These are phyloP conservation scores for Vanessa tameamea DNA, from an alignment of 1,140 invertebrate species.

Conservation along the genomic window DNA sequence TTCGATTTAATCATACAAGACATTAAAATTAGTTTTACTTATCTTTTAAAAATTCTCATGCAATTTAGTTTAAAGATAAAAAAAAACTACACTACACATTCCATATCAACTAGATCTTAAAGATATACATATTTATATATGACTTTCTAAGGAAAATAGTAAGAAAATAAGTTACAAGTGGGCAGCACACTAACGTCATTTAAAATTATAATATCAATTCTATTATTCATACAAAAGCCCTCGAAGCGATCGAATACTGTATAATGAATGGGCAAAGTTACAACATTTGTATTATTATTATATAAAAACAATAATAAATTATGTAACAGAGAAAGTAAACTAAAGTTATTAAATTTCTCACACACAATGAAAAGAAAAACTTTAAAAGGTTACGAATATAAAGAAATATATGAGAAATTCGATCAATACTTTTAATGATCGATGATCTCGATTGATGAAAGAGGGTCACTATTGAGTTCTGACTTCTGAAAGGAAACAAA, in stretches of 20 bases:
- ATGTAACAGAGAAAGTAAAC: too few species aligned
- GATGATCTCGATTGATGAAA: too few species aligned
- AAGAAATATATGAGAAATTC: too few species aligned
- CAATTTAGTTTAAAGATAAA: not conserved
- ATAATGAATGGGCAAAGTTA: not conserved
- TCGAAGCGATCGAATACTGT: not conserved
- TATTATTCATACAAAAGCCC: constrained; percentile 18
- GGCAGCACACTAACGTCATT: not conserved
- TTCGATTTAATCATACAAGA: too few species aligned
- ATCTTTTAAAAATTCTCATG: not conserved
- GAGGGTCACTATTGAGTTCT: too few species aligned
- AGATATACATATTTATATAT: constrained; percentile 14
- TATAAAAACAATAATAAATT: not conserved
- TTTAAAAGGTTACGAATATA: too few species aligned
- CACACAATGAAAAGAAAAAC: too few species aligned
- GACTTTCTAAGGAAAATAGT: constrained; percentile 16
- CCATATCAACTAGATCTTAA: constrained; percentile 1
- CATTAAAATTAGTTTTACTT: not conserved
- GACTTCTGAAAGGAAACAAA: too few species aligned
- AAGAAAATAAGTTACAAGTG: not conserved
- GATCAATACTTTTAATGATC: too few species aligned
- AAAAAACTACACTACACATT: not conserved
- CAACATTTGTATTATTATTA: not conserved
- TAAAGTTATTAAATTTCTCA: too few species aligned
- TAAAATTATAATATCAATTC: constrained; percentile 8